phyloP scores from a whole-genome alignment of 2,797 vertebrate genomes.

The Enteromius afrohamiltoni region DNA sequence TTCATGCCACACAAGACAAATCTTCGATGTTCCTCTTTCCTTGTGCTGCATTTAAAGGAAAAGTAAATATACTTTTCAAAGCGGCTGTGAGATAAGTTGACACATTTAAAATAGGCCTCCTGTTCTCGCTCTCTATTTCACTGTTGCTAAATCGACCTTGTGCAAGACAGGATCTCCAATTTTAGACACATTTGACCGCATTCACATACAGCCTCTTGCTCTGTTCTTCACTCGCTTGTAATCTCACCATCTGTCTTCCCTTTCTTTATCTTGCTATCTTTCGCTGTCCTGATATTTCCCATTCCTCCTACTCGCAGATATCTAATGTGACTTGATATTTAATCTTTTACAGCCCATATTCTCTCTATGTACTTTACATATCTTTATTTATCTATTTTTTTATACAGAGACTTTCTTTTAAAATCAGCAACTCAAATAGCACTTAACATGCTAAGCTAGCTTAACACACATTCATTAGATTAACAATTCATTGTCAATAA shows the following conservation, averaged over 20 bases:
- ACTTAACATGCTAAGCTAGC: neutral
- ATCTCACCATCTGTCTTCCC: constrained; percentile 56
- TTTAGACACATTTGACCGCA: constrained; percentile 68
- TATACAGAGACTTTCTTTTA: neutral
- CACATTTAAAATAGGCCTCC: constrained; percentile 37
- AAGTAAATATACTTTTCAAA: neutral
- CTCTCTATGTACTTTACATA: neutral
- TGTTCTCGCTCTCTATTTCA: constrained; percentile 17
- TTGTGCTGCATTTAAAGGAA: neutral
- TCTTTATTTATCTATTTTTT: neutral
- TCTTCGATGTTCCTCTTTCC: neutral
- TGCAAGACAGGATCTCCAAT: constrained; percentile 80
- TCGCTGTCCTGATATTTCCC: constrained; percentile 37
- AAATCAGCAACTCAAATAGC: neutral
- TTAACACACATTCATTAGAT: neutral
- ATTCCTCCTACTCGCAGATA: neutral
- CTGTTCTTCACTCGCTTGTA: neutral
- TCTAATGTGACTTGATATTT: constrained; percentile 2
- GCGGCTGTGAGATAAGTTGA: constrained; percentile 11
- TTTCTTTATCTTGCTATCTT: constrained; percentile 47
- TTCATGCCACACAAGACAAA: too few species aligned
- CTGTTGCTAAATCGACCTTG: constrained; percentile 75
- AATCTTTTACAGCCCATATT: neutral
- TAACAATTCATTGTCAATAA: neutral
- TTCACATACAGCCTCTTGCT: constrained; percentile 42